Base-by-base conservation (phyloP, 2,888 invertebrate genomes). In the Agrilus mali region DNA sequence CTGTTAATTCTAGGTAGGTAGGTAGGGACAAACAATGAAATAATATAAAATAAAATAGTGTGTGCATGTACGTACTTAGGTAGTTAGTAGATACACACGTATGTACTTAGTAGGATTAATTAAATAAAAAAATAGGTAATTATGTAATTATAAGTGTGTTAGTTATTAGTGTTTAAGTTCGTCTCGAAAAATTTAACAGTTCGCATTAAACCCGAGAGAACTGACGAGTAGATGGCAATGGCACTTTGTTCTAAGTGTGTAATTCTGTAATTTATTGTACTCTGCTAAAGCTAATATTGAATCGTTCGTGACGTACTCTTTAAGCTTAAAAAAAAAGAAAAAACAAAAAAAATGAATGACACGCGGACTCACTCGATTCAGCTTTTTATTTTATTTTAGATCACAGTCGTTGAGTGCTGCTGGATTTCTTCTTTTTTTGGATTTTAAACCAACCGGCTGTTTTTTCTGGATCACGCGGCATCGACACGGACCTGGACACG, bases 361-460 rank as follows among this genome's bases (percentile, higher is more conserved):
- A n/a, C n/a, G 10, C 3, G 10, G 27, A 8, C 27, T 27, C 5
- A 27, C 10, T 38, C 3, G 15, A 38, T 16, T 37, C n/a, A 13
- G 17, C 14, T 16, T 15, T 3, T 13, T 4, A 4, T 33, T 13
- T 33, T 13, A 33, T 34, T 14, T 2, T 35, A 12, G 41, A 57
- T 63, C 58, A 63, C 60, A 63, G 58, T 53, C 59, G 56, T 48
- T 62, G 61, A 16, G 57, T 55, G 50, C 58, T 60, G 27, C 51
- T 53, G 38, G 60, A 56, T 41, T 60, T 57, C 53, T 69, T 70
- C 56, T 73, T 80, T 56, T 66, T 69, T 1, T 71, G 67, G 55
- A 78, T 62, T 60, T 78, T 80, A 57, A 82, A 82, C 83, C 82
- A 83, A 42, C 81, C 81, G 33, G 82, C 80, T 47, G 78, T 77